Evolutionary conservation across 2,888 invertebrate species (phyloP), one percentile per base, ranked within the genome.

Genomic region (Clunio marinus): DNA sequence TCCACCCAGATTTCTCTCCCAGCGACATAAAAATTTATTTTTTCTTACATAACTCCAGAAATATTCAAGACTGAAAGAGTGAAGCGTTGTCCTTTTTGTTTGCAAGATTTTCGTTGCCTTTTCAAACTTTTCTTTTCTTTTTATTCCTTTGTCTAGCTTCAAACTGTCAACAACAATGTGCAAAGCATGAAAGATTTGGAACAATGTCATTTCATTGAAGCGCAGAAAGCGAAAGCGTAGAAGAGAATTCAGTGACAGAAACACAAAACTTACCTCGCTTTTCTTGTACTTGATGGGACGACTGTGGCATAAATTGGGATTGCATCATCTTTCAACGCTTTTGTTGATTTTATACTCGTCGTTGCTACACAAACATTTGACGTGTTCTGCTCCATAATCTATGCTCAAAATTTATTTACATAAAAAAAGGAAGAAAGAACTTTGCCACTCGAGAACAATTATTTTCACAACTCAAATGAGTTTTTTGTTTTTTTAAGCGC

Each of bases 361-460:
- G 63, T 46, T 27, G 63, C 63, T 25, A 63, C 15, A 45, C 63
- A 63, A 41, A 63, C 45, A 45, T 15, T 63, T 63, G 63, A 63
- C 28, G 46, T 45, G 46, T 46, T 63, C n/a, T 41, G 63, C 63
- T 63, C 63, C 63, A 63, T 63, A 45, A n/a, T 63, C 37, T 45
- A 25, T 27, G 45, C 27, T 46, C 27, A 20, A 7, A 17, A 4
- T 51, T 41, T 15, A 10, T 41, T 41, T 41, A 41, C 41, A 41
- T 41, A 15, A 41, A 41, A 15, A 41, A n/a, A 41, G 41, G 15
- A 41, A 15, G n/a, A 41, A 10, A 32, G 41, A n/a, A n/a, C n/a
- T n/a, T n/a, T n/a, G n/a, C 10, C 41, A 41, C 10, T 3, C 41
- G 41, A 41, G 41, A n/a, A n/a, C 41, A 41, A 41, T 41, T 41